phyloP scores from a whole-genome alignment of 2,797 vertebrate genomes.

The Apogon talboti region DNA sequence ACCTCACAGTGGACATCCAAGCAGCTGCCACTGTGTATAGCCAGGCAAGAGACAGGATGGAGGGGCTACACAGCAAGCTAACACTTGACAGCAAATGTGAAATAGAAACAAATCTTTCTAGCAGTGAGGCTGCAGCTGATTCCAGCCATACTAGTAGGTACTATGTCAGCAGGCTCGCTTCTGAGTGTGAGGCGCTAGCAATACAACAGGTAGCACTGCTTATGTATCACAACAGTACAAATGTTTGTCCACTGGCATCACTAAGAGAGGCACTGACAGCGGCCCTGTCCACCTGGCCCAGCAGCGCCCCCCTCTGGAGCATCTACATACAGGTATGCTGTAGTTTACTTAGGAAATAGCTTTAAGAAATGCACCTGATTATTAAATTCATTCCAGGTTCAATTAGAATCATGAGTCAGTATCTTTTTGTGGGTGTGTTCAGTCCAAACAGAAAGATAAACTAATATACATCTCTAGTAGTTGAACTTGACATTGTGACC shows the following conservation, averaged over 20 bases:
- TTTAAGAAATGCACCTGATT: not conserved
- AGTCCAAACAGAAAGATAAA: no score
- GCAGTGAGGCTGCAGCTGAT: conserved; percentile 3
- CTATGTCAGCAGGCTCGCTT: conserved; percentile 33
- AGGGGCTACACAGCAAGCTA: conserved; percentile 47
- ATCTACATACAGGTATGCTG: conserved; percentile 83
- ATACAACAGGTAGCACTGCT: conserved; percentile 88
- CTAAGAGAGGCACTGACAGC: conserved; percentile 85
- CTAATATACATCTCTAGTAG: no score
- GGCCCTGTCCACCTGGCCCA: conserved; percentile 84
- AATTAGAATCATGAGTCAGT: not conserved
- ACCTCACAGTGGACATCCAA: conserved; percentile 90
- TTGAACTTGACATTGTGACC: not conserved
- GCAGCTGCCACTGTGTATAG: conserved; percentile 83
- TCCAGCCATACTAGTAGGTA: not conserved
- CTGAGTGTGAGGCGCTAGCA: conserved; percentile 82
- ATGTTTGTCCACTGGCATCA: conserved; percentile 86
- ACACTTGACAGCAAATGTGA: not conserved
- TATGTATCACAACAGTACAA: conserved; percentile 83
- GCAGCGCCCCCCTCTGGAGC: conserved; percentile 88
- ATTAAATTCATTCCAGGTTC: not conserved
- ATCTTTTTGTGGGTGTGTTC: no score
- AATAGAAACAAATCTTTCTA: not conserved
- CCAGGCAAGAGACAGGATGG: conserved; percentile 76
- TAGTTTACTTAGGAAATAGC: not conserved